Conservation (phyloP, 2,113 vertebrate genomes). For the Arenaria interpres region DNA sequence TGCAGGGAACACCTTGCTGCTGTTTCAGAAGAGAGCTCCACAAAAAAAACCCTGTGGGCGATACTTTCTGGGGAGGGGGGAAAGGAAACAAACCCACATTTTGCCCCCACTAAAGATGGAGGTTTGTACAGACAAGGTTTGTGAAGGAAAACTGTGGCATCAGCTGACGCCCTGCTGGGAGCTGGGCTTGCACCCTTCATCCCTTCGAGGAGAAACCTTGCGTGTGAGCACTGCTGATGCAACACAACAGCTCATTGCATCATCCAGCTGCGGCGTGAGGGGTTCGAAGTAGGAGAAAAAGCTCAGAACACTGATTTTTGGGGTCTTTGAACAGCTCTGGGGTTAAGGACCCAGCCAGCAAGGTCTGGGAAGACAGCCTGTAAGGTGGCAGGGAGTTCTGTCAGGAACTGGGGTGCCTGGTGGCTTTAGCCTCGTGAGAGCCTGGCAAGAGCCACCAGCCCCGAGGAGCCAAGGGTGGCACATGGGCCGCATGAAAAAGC, state of each 20-base stretch:
- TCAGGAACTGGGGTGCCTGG: neutral
- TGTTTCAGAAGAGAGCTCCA: neutral
- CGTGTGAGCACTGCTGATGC: neutral
- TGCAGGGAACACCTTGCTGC: neutral
- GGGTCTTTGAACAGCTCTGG: neutral
- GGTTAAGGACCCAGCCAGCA: neutral
- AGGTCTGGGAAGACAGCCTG: neutral
- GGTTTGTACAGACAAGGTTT: neutral
- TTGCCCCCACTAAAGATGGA: neutral
- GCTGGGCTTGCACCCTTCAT: neutral
- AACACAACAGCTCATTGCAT: constrained; percentile 26
- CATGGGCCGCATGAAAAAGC: fast-evolving
- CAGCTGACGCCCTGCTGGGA: neutral
- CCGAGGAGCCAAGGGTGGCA: neutral
- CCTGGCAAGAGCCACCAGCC: neutral
- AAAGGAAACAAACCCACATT: neutral
- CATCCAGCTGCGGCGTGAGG: neutral
- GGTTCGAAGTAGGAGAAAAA: neutral
- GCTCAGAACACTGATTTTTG: neutral
- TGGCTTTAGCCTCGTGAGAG: neutral
- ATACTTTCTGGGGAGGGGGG: neutral
- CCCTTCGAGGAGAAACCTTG: neutral
- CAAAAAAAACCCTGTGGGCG: neutral
- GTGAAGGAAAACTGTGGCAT: neutral
- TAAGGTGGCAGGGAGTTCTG: neutral